Base-by-base conservation (phyloP, 2,797 vertebrate species). In the Anguilla megastoma region DNA sequence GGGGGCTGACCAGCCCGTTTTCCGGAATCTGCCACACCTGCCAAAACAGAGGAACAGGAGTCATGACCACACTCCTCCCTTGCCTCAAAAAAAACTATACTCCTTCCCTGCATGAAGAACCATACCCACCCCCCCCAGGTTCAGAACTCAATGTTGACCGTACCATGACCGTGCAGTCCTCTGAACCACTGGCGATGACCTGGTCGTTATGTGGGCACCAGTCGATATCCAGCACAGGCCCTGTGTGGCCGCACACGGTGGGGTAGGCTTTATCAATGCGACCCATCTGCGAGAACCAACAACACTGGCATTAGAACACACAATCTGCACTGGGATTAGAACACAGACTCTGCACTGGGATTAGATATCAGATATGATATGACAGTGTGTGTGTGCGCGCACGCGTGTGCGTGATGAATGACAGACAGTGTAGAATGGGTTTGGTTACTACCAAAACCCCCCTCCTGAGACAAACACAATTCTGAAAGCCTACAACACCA, bases 1-100 rank as follows among this genome's bases (percentile, higher is more conserved):
- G 95, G 48, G 98, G 95, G 30, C 94, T 92, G 33, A 97, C 97
- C 88, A 99, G 96, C 0, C 98, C 99, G 0, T 97, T 98, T 92
- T 99, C 98, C 0, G 99, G 98, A 58, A 99, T 98, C 96, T 99
- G 98, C 99, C 99, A 99, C 27, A 99, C 98, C 99, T 99, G 92
- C 86, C 41, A 36, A 69, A 36, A 87, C 71, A 82, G 80, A 85
- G 83, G 76, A 33, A 69, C 14, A 63, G 45, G 71, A 6, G 41
- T 71, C 52, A 3, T 7, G 0, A 18, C 9, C n/a, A 71, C n/a
- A 71, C 69, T 18, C 50, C 50, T 12, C 50, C 50, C 50, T 52
- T 12, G 10, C 50, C 50, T 52, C 50, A 16, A 16, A 21, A 14
- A 10, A 12, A 52, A 21, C 58, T 4, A 63, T 24, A 21, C 58